These are phyloP conservation scores for Aphelinus atriplicis DNA, from an alignment of 1,140 invertebrate genomes.

Conservation along the genomic window DNA sequence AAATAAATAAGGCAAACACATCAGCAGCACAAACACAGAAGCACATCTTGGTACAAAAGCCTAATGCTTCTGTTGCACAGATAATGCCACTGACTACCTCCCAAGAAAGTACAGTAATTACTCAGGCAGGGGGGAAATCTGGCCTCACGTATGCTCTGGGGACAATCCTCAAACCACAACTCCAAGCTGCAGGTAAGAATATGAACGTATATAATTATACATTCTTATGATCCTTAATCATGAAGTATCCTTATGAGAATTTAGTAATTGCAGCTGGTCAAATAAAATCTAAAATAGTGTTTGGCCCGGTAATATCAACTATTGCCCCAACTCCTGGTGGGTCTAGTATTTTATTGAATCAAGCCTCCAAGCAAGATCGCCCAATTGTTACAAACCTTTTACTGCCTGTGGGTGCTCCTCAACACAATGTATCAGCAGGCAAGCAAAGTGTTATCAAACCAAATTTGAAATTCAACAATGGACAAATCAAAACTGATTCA, in stretches of 20 bases:
- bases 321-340: slow-evolving; percentile 61
- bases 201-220: background rate
- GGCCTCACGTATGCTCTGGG: too few relatives aligned
- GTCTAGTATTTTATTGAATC: slow-evolving; percentile 59
- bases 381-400: slow-evolving; percentile 61
- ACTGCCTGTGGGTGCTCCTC: slow-evolving; percentile 64
- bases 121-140: slow-evolving; percentile 56
- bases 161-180: slow-evolving; percentile 56
- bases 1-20: slow-evolving; percentile 53
- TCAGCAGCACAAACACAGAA: slow-evolving; percentile 53
- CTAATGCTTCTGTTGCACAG: slow-evolving; percentile 60
- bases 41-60: slow-evolving; percentile 60
- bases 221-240: slow-evolving; percentile 10
- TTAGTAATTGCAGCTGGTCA: slow-evolving; percentile 55
- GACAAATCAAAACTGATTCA: slow-evolving; percentile 62
- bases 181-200: slow-evolving; percentile 57
- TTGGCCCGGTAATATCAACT: slow-evolving; percentile 62
- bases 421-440: slow-evolving; percentile 51
- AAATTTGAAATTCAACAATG: slow-evolving; percentile 67
- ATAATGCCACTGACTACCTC: slow-evolving; percentile 58
- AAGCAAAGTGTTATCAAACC: slow-evolving; percentile 58
- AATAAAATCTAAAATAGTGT: slow-evolving; percentile 66
- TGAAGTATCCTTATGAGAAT: background rate
- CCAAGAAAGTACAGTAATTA: slow-evolving; percentile 53
- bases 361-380: slow-evolving; percentile 51